These are phyloP conservation scores for Ametastegia equiseti DNA, from an alignment of 2,888 invertebrate species.

Conservation along the genomic window DNA sequence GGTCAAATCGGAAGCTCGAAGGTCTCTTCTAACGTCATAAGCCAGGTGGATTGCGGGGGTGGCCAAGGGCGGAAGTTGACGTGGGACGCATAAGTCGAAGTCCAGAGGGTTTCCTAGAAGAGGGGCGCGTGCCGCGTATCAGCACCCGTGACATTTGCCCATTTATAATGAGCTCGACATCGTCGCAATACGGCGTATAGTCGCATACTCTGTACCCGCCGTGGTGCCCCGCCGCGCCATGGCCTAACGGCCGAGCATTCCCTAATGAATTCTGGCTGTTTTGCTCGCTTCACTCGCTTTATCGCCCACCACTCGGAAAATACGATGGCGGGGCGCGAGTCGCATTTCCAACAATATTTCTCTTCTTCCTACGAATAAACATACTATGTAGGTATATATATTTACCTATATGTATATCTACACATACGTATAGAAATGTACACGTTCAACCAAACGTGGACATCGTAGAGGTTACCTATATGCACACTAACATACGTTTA, in stretches of 20 bases:
- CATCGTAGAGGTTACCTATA: not conserved
- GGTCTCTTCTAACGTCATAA: not conserved
- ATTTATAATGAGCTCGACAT: conserved; percentile 47
- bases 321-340: conserved; percentile 17
- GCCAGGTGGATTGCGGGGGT: not conserved
- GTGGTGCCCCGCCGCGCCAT: not conserved
- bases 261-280: conserved; percentile 50
- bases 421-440: not conserved
- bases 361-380: conserved; percentile 37
- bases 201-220: conserved; percentile 44
- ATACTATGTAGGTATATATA: not conserved
- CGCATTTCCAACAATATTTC: conserved; percentile 39
- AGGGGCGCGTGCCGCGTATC: conserved; percentile 49
- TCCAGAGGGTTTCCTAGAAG: conserved; percentile 34
- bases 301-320: conserved; percentile 48
- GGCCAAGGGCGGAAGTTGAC: conserved; percentile 19
- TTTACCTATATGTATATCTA: not conserved
- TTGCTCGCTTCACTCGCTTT: conserved; percentile 47
- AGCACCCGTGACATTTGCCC: conserved; percentile 48
- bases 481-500: not conserved
- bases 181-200: conserved; percentile 45
- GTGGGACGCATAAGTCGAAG: conserved; percentile 6
- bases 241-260: conserved; percentile 34
- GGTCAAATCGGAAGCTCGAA: not conserved
- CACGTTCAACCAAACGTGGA: not conserved